Evolutionary conservation across 2,888 invertebrate species (phyloP).

Genomic region (Lasioglossum marginatum): DNA sequence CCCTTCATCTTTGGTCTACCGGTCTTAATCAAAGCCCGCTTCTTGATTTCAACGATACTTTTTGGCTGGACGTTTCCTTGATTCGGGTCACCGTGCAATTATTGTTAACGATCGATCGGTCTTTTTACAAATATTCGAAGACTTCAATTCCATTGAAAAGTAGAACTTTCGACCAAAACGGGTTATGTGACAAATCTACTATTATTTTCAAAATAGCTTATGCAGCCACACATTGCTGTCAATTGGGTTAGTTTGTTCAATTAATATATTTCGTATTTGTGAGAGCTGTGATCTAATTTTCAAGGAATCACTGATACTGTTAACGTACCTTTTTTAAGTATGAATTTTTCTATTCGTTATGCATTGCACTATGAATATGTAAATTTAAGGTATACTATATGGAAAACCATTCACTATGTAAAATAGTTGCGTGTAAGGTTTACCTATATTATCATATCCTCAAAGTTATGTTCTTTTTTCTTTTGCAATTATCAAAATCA

Average conservation of each 20-base stretch:
- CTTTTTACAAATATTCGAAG: not conserved
- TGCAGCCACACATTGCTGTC: not conserved
- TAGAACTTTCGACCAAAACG: not conserved
- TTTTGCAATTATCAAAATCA: too few relatives aligned
- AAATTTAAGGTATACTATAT: not conserved
- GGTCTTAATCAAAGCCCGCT: conserved; percentile 68
- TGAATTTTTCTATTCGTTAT: not conserved
- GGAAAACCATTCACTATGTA: too few relatives aligned
- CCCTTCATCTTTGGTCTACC: conserved; percentile 26
- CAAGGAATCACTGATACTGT: not conserved
- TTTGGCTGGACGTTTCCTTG: conserved; percentile 51
- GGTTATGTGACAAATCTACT: not conserved
- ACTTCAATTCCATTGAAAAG: not conserved
- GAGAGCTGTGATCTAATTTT: not conserved
- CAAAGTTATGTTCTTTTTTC: too few relatives aligned
- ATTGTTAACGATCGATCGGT: not conserved
- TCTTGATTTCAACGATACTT: conserved; percentile 70
- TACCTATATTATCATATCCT: too few relatives aligned
- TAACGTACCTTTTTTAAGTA: too few relatives aligned
- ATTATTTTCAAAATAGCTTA: not conserved
- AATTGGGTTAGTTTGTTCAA: not conserved
- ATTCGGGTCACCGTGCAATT: conserved; percentile 24
- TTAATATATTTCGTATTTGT: not conserved
- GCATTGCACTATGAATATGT: not conserved
- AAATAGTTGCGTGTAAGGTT: too few relatives aligned